phyloP scores from a whole-genome alignment of 2,113 vertebrate genomes.

The Narcine bancroftii region DNA sequence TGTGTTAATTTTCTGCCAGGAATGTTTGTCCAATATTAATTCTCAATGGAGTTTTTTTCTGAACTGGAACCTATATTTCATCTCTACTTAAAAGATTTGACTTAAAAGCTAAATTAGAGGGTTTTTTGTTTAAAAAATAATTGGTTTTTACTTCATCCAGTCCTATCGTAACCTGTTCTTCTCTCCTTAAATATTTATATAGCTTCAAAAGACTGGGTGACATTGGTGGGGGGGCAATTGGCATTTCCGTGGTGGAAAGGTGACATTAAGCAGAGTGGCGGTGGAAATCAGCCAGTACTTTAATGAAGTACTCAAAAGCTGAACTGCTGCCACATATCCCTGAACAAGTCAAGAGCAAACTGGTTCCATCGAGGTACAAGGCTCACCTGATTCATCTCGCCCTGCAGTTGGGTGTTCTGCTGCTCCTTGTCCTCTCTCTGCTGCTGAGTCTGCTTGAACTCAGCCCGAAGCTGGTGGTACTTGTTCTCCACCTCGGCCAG shows the following conservation, averaged over 20 bases:
- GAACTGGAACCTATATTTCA: neutral
- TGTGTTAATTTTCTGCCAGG: too few relatives aligned
- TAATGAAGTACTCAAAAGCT: neutral
- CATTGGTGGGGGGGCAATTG: too few relatives aligned
- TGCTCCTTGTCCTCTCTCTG: constrained; percentile 87
- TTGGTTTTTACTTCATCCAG: too few relatives aligned
- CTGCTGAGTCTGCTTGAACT: constrained; percentile 85
- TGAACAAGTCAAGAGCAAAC: too few relatives aligned
- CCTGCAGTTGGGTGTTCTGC: constrained; percentile 77
- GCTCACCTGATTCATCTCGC: constrained; percentile 81
- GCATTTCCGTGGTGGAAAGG: too few relatives aligned
- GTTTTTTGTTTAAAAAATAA: too few relatives aligned
- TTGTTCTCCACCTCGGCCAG: constrained; percentile 73
- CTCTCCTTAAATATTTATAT: too few relatives aligned
- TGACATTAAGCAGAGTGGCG: neutral
- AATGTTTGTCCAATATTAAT: neutral
- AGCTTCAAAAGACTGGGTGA: too few relatives aligned
- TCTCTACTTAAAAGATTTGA: too few relatives aligned
- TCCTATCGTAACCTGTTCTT: too few relatives aligned
- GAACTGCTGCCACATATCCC: neutral
- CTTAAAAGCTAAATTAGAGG: too few relatives aligned
- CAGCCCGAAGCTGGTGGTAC: constrained; percentile 78
- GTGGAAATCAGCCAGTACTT: neutral
- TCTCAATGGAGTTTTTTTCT: neutral
- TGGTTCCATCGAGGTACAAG: neutral